Base-by-base conservation (phyloP, 2,888 invertebrate species). In the Parapristionchus giblindavisi region DNA sequence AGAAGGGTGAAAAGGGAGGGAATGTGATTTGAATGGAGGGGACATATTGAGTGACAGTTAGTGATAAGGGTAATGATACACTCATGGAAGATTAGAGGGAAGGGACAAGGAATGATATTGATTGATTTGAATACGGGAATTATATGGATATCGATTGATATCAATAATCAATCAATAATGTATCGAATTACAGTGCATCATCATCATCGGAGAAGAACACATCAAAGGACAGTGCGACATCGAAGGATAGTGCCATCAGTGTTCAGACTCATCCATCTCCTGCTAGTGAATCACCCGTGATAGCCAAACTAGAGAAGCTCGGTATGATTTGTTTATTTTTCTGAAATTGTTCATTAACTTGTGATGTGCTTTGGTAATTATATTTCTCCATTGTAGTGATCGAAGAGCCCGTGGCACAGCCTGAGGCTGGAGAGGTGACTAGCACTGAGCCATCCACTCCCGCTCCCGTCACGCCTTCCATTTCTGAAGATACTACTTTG, bases 131-230 rank as follows among this genome's bases (percentile, higher is more conserved):
- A n/a, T n/a, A n/a, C n/a, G n/a, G n/a, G n/a, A n/a, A n/a, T n/a
- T n/a, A n/a, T n/a, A n/a, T n/a, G n/a, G n/a, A n/a, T n/a, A n/a
- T n/a, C n/a, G n/a, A 68, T 27, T 24, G 8, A 3, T 14, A 29
- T 24, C 27, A 65, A 43, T 61, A 38, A 34, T 40, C 48, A 34
- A 61, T 61, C 6, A 34, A 61, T 34, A 6, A n/a, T n/a, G n/a
- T 8, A 24, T 34, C 43, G 3, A 1, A 11, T 56, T 71, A 17
- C 70, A 71, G 70, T 56, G 70, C 56, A 14, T 71, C 70, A 1
- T 71, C 70, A 3, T 71, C 70, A 1, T 71, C 70, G 54, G 68
- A 68, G n/a, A 68, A 68, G 68, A 68, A 68, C 52, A 68, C 68
- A 36, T 68, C 68, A 52, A 68, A 68, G 36, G 70, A 71, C 70